These are phyloP conservation scores for Mnemiopsis leidyi DNA, from an alignment of 37 sponge, comb jelly and placozoan genomes.

Conservation along the genomic window DNA sequence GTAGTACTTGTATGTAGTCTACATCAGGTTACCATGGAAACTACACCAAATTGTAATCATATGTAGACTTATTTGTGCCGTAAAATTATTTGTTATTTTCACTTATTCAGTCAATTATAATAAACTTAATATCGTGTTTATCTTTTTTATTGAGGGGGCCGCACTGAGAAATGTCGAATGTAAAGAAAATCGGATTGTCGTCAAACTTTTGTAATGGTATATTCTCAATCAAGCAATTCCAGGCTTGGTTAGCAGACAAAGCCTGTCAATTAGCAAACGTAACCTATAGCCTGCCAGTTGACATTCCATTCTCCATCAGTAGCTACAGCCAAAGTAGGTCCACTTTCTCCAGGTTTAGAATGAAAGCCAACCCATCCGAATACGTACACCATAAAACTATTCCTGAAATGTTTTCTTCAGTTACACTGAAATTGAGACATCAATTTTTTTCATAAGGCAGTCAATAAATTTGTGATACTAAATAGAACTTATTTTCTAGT, in stretches of 20 bases:
- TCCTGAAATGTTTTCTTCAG: background rate
- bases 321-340: background rate
- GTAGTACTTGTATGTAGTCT: too few species aligned
- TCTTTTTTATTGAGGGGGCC: background rate
- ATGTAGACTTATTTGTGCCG: background rate
- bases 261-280: constrained; percentile 10
- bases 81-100: background rate
- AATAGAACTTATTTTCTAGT: too few species aligned
- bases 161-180: too few species aligned
- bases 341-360: background rate
- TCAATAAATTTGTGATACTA: too few species aligned
- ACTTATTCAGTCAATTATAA: background rate
- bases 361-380: background rate
- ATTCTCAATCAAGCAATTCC: too few species aligned
- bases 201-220: too few species aligned
- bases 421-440: too few species aligned
- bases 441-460: too few species aligned
- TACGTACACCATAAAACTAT: background rate
- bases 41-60: too few species aligned
- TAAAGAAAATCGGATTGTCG: too few species aligned
- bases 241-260: too few species aligned
- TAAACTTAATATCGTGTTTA: background rate
- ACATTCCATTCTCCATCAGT: background rate
- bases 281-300: background rate
- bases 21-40: too few species aligned